Conservation (phyloP, 2,113 vertebrate genomes). For the Columbina picui region DNA sequence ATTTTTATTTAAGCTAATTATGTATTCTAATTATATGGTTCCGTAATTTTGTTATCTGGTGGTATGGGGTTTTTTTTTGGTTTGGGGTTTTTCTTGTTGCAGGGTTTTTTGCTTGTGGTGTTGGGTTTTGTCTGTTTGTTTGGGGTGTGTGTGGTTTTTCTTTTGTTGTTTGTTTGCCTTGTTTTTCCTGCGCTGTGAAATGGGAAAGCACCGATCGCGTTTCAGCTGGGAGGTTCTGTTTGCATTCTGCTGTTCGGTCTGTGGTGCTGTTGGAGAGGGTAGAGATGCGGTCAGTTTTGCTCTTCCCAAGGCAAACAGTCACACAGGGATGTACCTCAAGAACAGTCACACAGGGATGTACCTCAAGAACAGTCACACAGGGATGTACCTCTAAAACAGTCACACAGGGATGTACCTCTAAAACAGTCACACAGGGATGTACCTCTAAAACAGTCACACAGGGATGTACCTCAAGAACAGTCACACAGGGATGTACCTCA, state of each 20-base stretch:
- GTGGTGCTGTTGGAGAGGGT: not conserved
- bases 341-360: not conserved
- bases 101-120: too few species aligned
- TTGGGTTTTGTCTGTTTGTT: too few species aligned
- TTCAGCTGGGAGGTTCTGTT: not conserved
- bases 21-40: not conserved
- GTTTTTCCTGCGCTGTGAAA: not conserved
- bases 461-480: not conserved
- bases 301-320: not conserved
- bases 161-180: too few species aligned
- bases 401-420: not conserved
- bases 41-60: not conserved
- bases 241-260: not conserved
- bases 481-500: not conserved
- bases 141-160: too few species aligned
- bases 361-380: too few species aligned
- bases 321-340: not conserved
- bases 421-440: not conserved
- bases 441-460: not conserved
- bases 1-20: not conserved
- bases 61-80: not conserved
- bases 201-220: rapidly evolving
- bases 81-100: not conserved
- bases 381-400: not conserved
- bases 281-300: not conserved